Evolutionary conservation across 2,888 invertebrate species (phyloP).

Genomic region (Pogonocherus hispidulus): DNA sequence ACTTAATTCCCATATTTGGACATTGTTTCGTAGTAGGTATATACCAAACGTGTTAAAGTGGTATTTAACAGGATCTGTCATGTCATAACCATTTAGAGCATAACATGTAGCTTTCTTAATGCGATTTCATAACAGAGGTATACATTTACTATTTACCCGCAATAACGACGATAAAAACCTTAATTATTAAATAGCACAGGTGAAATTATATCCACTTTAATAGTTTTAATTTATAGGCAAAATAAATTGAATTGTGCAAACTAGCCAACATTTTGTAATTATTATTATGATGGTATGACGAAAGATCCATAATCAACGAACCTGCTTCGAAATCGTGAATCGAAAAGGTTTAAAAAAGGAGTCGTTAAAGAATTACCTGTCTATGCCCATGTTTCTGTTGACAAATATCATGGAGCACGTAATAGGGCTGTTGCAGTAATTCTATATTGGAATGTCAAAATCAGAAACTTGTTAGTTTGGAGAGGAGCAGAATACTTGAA

Average conservation of each 20-base stretch:
- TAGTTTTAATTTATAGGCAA: not conserved
- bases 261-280: not conserved
- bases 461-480: too few relatives aligned
- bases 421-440: too few relatives aligned
- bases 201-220: constrained; percentile 7
- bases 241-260: not conserved
- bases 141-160: constrained; percentile 28
- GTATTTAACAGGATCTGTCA: constrained; percentile 43
- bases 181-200: constrained; percentile 17
- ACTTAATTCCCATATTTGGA: not conserved
- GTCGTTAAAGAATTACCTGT: not conserved
- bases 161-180: constrained; percentile 23
- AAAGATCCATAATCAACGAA: not conserved
- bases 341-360: not conserved
- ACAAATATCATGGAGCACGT: too few relatives aligned
- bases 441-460: too few relatives aligned
- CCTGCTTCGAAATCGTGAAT: not conserved
- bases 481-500: too few relatives aligned
- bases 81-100: constrained; percentile 43
- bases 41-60: constrained; percentile 36
- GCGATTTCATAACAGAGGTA: constrained; percentile 38
- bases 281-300: not conserved
- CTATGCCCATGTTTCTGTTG: too few relatives aligned
- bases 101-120: constrained; percentile 42
- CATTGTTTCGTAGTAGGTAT: constrained; percentile 8